Evolutionary conservation across 2,113 vertebrate genomes (phyloP).

Genomic region (Microcebus ravelobensis): DNA sequence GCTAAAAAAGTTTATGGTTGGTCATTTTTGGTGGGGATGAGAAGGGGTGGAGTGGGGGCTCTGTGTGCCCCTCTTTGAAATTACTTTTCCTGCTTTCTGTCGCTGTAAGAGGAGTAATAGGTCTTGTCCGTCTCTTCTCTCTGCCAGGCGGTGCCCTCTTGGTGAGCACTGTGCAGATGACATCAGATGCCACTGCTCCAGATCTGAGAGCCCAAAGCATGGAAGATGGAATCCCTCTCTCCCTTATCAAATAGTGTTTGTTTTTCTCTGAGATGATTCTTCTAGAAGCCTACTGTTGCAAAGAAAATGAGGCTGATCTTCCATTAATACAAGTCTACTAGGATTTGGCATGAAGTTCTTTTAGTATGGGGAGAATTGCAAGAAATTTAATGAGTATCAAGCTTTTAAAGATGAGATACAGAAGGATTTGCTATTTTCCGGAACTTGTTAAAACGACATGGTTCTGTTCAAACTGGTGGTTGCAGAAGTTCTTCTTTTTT

Average conservation of each 20-base stretch:
- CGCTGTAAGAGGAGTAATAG: neutral
- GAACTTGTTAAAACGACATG: neutral
- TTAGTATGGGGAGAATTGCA: neutral
- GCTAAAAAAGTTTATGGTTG: conserved; percentile 44
- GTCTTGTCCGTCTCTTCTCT: neutral
- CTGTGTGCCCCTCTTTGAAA: neutral
- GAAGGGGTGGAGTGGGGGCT: neutral
- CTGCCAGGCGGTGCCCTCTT: neutral
- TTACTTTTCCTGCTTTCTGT: neutral
- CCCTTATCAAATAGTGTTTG: neutral
- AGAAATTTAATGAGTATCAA: neutral
- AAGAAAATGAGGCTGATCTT: neutral
- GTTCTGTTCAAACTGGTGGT: neutral
- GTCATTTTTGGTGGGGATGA: neutral
- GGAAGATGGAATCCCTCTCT: neutral
- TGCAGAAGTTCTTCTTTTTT: neutral
- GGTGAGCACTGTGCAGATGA: neutral
- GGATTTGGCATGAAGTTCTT: neutral
- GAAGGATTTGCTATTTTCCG: neutral
- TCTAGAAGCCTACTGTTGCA: conserved; percentile 27
- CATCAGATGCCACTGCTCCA: neutral
- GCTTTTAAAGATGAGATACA: neutral
- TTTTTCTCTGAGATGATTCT: conserved; percentile 7
- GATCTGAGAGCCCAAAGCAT: neutral
- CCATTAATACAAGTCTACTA: neutral